These are phyloP conservation scores for Acronicta aceris DNA, from an alignment of 2,888 invertebrate genomes.

Conservation along the genomic window DNA sequence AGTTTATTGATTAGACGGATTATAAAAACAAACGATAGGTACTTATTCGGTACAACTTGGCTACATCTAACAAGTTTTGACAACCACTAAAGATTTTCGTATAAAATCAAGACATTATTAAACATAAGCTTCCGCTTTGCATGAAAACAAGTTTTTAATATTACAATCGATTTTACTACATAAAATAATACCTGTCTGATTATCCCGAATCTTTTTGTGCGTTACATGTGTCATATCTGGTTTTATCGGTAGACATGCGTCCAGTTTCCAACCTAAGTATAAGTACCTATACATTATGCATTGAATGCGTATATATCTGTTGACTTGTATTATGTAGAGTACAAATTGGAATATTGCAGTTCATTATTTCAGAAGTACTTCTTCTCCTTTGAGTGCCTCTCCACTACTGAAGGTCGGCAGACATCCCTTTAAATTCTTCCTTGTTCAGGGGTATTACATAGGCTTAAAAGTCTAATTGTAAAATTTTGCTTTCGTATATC, in stretches of 20 bases:
- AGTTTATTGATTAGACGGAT: no score
- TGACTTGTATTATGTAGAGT: constrained; percentile 19
- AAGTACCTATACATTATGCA: constrained; percentile 25
- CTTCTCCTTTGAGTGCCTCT: no score
- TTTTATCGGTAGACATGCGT: constrained; percentile 23
- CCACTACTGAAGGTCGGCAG: no score
- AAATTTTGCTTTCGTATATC: no score
- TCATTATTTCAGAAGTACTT: constrained; percentile 22
- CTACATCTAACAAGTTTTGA: constrained; percentile 29
- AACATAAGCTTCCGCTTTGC: constrained; percentile 28
- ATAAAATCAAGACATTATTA: constrained; percentile 39
- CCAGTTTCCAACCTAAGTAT: constrained; percentile 13
- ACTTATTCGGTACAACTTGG: no score
- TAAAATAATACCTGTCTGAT: constrained; percentile 27
- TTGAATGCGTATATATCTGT: constrained; percentile 36
- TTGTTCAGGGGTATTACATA: no score
- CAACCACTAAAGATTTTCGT: constrained; percentile 26
- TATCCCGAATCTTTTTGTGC: constrained; percentile 28
- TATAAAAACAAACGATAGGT: no score
- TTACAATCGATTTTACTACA: constrained; percentile 30
- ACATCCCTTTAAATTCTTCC: no score
- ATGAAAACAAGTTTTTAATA: constrained; percentile 49
- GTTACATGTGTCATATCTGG: constrained; percentile 30
- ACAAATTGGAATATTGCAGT: constrained; percentile 33
- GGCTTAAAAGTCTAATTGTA: no score